phyloP scores from a whole-genome alignment of 2,888 invertebrate species.

The Hirudinaria manillensis region DNA sequence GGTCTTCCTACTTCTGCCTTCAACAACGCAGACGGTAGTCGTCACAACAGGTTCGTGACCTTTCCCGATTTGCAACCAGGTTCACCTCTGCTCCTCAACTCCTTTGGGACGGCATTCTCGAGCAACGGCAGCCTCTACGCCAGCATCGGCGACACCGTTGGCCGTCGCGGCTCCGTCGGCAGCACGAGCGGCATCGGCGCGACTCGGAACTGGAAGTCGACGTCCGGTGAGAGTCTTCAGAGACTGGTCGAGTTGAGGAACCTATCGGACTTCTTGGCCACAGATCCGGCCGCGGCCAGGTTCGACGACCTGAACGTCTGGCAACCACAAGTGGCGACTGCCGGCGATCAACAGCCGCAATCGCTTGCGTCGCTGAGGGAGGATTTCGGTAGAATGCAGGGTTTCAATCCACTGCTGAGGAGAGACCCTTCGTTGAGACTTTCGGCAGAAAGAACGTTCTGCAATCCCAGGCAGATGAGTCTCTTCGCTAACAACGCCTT shows the following conservation, averaged over 20 bases:
- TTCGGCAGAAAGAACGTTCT: slow-evolving; percentile 22
- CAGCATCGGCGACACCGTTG: neutral
- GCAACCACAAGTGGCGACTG: slow-evolving; percentile 6
- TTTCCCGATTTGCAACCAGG: neutral
- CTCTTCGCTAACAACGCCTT: slow-evolving; percentile 14
- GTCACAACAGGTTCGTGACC: neutral
- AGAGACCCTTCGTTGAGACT: neutral
- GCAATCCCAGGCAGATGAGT: neutral
- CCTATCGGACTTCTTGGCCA: slow-evolving; percentile 12
- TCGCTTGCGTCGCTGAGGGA: neutral
- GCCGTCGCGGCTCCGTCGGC: slow-evolving; percentile 1
- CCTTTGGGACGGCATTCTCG: neutral
- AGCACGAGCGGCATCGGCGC: slow-evolving; percentile 8
- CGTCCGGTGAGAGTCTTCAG: slow-evolving; percentile 9
- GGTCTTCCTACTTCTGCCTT: neutral
- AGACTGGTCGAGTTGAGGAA: slow-evolving; percentile 21
- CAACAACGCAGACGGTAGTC: too few species aligned
- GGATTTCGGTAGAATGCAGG: neutral
- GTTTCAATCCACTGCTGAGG: neutral
- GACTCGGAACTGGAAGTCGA: neutral
- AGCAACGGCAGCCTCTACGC: neutral
- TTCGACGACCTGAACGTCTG: slow-evolving; percentile 13
- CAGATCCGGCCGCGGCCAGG: slow-evolving; percentile 4
- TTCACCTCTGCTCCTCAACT: neutral
- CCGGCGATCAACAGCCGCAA: neutral